phyloP scores from a whole-genome alignment of 92 coral and sea anemone species.

The Epizoanthus scotinus region DNA sequence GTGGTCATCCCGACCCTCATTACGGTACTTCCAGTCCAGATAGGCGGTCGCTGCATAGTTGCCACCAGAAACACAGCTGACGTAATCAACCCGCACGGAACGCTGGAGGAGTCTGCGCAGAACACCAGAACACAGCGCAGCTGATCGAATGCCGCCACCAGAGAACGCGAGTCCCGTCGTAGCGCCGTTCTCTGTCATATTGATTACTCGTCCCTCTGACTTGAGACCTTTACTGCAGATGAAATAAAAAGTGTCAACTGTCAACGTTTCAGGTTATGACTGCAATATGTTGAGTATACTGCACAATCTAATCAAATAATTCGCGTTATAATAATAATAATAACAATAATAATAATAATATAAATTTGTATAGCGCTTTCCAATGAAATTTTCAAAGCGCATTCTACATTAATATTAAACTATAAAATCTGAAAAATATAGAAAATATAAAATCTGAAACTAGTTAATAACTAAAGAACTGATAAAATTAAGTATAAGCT shows the following conservation, averaged over 20 bases:
- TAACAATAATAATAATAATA: too few relatives aligned
- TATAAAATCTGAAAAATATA: too few relatives aligned
- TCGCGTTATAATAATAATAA: too few relatives aligned
- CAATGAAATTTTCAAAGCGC: too few relatives aligned
- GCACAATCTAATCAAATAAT: too few relatives aligned
- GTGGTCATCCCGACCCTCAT: constrained; percentile 58
- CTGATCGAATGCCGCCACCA: constrained; percentile 88
- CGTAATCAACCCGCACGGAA: constrained; percentile 63
- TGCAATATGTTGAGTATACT: too few relatives aligned
- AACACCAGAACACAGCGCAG: constrained; percentile 83
- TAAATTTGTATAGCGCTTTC: too few relatives aligned
- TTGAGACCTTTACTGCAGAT: background rate
- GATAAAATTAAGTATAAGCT: too few relatives aligned
- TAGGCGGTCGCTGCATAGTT: constrained; percentile 81
- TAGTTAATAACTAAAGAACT: too few relatives aligned
- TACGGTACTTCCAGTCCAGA: constrained; percentile 80
- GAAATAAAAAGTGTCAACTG: background rate
- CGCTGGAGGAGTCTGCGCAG: constrained; percentile 82
- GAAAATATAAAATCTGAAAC: too few relatives aligned
- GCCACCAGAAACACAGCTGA: constrained; percentile 88
- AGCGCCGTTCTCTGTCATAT: constrained; percentile 34
- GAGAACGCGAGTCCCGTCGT: constrained; percentile 74
- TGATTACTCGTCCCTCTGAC: background rate
- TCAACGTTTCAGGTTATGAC: too few relatives aligned
- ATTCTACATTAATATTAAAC: too few relatives aligned